Evolutionary conservation across 2,797 vertebrate genomes (phyloP).

Genomic region (Salarias fasciatus): DNA sequence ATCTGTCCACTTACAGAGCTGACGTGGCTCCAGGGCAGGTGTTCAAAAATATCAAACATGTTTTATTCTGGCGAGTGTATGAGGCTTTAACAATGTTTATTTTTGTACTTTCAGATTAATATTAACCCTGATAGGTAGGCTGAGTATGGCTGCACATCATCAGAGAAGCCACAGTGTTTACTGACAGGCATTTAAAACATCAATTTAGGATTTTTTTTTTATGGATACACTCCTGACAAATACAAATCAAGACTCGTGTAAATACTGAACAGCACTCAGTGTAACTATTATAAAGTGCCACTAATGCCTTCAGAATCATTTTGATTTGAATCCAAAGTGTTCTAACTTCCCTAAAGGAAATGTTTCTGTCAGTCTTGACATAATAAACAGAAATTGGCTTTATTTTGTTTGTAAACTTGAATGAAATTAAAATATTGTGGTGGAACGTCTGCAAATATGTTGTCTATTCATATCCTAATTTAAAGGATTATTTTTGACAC

Average conservation of each 20-base stretch:
- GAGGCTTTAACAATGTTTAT: slow-evolving; percentile 23
- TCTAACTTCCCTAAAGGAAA: not conserved
- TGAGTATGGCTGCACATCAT: slow-evolving; percentile 20
- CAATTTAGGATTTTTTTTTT: slow-evolving; percentile 1
- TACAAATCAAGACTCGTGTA: slow-evolving; percentile 8
- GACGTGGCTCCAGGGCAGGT: slow-evolving; percentile 52
- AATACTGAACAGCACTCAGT: slow-evolving; percentile 3
- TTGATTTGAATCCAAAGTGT: not conserved
- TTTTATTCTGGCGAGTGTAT: slow-evolving; percentile 36
- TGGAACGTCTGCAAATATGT: not conserved
- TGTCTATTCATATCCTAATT: no score
- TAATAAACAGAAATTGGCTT: not conserved
- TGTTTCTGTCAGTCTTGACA: not conserved
- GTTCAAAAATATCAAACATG: slow-evolving; percentile 52
- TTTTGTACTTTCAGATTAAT: slow-evolving; percentile 23
- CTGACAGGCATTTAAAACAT: slow-evolving; percentile 14
- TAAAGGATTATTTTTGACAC: slow-evolving; percentile 51
- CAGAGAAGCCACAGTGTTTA: slow-evolving; percentile 14
- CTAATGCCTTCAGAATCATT: slow-evolving; percentile 12
- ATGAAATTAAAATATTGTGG: not conserved
- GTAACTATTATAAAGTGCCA: slow-evolving; percentile 8
- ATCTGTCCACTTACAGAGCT: slow-evolving; percentile 61
- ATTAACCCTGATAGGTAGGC: slow-evolving; percentile 25
- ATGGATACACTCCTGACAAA: slow-evolving; percentile 15
- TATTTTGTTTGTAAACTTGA: slow-evolving; percentile 7